Evolutionary conservation across 1,140 invertebrate species (phyloP), one percentile per base, ranked within the genome.

Genomic region (Frieseomelitta varia): DNA sequence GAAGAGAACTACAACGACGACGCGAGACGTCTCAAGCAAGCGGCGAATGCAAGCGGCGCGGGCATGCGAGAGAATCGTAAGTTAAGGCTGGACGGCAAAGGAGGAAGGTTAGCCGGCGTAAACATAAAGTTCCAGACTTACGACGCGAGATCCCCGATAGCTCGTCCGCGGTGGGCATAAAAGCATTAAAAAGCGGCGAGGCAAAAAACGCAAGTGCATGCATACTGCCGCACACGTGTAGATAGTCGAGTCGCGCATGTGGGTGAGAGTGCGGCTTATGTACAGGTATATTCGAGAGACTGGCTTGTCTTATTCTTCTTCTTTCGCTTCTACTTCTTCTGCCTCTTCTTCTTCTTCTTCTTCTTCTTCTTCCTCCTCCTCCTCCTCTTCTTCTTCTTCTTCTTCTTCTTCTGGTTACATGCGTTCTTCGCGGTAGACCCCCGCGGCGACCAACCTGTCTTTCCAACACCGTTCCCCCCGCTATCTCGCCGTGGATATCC

Each of bases 61-160:
- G 77, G 91, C 90, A 92, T 93, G 90, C 91, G 92, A 93, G 91
- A 90, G 91, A 93, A 95, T 94, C 92, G 94, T 95, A 95, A 94
- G 94, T 95, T 95, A 95, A 92, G 94, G 91, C 92, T 92, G 88
- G 90, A 89, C 87, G 91, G 82, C 85, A 83, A 86, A 86, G 78
- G 87, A 87, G 86, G 90, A 91, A 92, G 93, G 91, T 93, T 93
- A 93, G 92, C 93, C 90, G 89, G 93, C 91, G 91, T 91, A 92
- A 93, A 94, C 94, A 95, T 95, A 95, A 95, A 95, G 94, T 95
- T 94, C 93, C 93, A 94, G 94, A 95, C 94, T 94, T 95, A 95
- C 94, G 94, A 94, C 93, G 93, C 93, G 91, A 95, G 94, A 95
- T 95, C 92, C 92, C 84, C 94, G 94, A 95, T 95, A 95, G 94